Evolutionary conservation across 1,140 invertebrate genomes (phyloP).

Genomic region (Procambarus clarkii): DNA sequence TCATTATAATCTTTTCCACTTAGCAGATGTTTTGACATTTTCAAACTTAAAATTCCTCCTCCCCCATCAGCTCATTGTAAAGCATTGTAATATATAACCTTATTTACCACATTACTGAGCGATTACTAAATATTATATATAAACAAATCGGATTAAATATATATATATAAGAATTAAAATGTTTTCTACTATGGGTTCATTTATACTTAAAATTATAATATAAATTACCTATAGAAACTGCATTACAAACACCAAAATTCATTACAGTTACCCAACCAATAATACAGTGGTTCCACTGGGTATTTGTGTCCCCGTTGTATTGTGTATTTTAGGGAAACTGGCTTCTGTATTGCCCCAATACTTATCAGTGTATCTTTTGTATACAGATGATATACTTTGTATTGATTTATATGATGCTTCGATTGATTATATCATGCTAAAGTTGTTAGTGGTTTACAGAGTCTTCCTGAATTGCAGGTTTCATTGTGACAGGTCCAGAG

Average conservation of each 20-base stretch:
- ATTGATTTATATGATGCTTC: neutral
- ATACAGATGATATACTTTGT: neutral
- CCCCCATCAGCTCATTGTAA: too few species aligned
- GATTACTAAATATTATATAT: too few species aligned
- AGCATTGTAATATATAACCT: too few species aligned
- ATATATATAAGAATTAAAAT: too few species aligned
- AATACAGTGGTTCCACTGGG: slow-evolving; percentile 26
- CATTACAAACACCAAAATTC: neutral
- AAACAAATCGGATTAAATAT: too few species aligned
- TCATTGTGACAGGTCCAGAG: neutral
- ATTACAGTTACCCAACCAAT: neutral
- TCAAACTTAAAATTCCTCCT: too few species aligned
- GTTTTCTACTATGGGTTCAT: too few species aligned
- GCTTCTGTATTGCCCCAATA: neutral
- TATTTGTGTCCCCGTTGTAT: slow-evolving; percentile 23
- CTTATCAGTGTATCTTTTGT: slow-evolving; percentile 11
- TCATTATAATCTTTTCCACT: too few species aligned
- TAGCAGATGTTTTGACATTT: too few species aligned
- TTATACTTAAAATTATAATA: too few species aligned
- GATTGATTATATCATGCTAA: neutral
- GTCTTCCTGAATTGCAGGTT: slow-evolving; percentile 32
- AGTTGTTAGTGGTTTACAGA: slow-evolving; percentile 12
- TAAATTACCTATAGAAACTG: too few species aligned
- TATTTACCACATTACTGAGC: too few species aligned
- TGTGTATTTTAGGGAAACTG: slow-evolving; percentile 41